Conservation (phyloP, 1,140 invertebrate species). For the Carcinoscorpius rotundicauda region DNA sequence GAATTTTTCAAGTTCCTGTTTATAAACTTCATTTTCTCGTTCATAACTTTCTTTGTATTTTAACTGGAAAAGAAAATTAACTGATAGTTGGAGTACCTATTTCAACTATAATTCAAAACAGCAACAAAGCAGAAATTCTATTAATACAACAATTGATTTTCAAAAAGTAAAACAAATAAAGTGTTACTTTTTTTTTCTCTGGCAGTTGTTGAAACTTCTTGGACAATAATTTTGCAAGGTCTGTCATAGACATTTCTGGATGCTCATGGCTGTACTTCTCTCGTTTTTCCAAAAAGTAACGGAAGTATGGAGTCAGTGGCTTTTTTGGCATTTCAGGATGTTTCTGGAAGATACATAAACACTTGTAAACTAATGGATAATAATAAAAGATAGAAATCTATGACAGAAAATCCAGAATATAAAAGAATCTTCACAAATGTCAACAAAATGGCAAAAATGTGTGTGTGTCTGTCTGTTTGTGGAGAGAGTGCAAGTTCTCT, state of each 20-base stretch:
- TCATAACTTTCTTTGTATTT: conserved; percentile 26
- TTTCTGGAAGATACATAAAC: conserved; percentile 20
- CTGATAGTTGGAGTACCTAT: too few relatives aligned
- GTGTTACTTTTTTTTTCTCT: conserved; percentile 32
- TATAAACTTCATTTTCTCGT: conserved; percentile 24
- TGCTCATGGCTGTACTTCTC: conserved; percentile 33
- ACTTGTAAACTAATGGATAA: too few relatives aligned
- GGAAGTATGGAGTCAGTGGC: conserved; percentile 37
- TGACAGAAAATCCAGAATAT: too few relatives aligned
- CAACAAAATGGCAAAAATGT: too few relatives aligned
- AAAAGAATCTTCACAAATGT: too few relatives aligned
- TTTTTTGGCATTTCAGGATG: conserved; percentile 41
- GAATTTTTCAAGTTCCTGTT: conserved; percentile 24
- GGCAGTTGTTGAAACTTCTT: conserved; percentile 35
- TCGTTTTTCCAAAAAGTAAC: conserved; percentile 38
- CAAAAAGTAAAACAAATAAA: too few relatives aligned
- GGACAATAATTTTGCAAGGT: conserved; percentile 36
- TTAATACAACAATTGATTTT: too few relatives aligned
- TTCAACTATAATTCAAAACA: too few relatives aligned
- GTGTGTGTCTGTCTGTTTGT: background rate
- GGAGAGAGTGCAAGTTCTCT: too few relatives aligned
- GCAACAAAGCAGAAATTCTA: too few relatives aligned
- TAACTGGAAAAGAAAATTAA: background rate
- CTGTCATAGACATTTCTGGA: conserved; percentile 35
- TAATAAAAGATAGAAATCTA: too few relatives aligned